Percentiles rank a stretch among this genome's conserved stretches.
Conservation (phyloP, 2,888 invertebrate genomes). For the Thelaira solivaga region DNA sequence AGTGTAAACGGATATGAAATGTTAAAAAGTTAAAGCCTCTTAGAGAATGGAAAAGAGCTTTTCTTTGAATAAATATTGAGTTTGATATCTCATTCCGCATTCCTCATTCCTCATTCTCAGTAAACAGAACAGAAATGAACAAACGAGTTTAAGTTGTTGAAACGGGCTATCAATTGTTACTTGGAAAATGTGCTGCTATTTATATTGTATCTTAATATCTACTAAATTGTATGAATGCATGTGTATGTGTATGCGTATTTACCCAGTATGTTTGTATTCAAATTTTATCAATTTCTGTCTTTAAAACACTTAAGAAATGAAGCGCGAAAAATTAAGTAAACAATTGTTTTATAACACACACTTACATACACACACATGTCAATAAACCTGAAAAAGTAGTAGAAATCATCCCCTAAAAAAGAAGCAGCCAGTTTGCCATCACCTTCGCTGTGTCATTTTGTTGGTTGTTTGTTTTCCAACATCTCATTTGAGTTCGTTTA, state of each 20-base stretch:
- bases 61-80: constrained; percentile 10
- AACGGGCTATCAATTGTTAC: constrained; percentile 27
- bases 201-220: constrained; percentile 22
- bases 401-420: constrained; percentile 41
- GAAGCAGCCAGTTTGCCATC: background rate
- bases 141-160: constrained; percentile 34
- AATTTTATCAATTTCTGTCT: constrained; percentile 13
- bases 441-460: constrained; percentile 32
- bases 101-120: too few species aligned
- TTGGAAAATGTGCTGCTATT: constrained; percentile 8
- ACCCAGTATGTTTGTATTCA: constrained; percentile 12
- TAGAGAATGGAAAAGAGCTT: constrained; percentile 25
- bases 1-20: constrained; percentile 48
- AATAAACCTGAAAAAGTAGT: background rate
- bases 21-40: constrained; percentile 27
- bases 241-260: background rate
- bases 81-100: background rate
- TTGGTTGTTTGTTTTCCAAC: constrained; percentile 19
- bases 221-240: background rate
- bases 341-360: constrained; percentile 23
- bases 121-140: background rate
- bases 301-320: constrained; percentile 54
- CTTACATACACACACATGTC: background rate
- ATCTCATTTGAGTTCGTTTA: constrained; percentile 43
- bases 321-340: constrained; percentile 59